A percentile compares a stretch with the other conserved stretches of the same genome.
phyloP scores from a whole-genome alignment of 1,140 invertebrate genomes.

The Drosophila tristis region DNA sequence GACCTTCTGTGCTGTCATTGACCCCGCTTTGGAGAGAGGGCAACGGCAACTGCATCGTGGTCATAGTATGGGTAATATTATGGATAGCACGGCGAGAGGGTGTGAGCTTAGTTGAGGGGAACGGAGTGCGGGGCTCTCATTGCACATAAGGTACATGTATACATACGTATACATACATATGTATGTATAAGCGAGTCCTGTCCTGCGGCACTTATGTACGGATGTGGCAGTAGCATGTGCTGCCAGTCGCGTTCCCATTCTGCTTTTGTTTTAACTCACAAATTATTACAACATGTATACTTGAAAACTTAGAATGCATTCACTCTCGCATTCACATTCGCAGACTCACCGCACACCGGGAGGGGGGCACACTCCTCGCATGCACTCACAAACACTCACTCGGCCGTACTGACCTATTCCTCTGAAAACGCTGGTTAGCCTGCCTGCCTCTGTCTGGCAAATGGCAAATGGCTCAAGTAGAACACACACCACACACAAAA shows the following conservation, averaged over 20 bases:
- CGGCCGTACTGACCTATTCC: slow-evolving; percentile 82
- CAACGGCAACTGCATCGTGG: slow-evolving; percentile 50
- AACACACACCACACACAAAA: slow-evolving; percentile 31
- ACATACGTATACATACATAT: too few species aligned
- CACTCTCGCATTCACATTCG: slow-evolving; percentile 8
- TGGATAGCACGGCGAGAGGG: slow-evolving; percentile 6
- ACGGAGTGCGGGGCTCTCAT: slow-evolving; percentile 34
- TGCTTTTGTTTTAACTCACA: slow-evolving; percentile 47
- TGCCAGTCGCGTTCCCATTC: slow-evolving; percentile 32
- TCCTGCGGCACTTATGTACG: slow-evolving; percentile 40
- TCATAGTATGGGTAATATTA: neutral
- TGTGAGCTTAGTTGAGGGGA: neutral
- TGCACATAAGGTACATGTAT: slow-evolving; percentile 32
- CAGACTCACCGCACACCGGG: neutral
- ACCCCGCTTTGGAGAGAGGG: slow-evolving; percentile 52
- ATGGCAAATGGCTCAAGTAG: slow-evolving; percentile 30
- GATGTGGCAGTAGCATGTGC: slow-evolving; percentile 11
- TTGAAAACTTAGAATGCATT: slow-evolving; percentile 66
- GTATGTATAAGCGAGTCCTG: slow-evolving; percentile 16
- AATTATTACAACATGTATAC: slow-evolving; percentile 55
- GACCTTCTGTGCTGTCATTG: slow-evolving; percentile 82
- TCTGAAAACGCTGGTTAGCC: slow-evolving; percentile 68
- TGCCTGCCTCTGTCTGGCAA: slow-evolving; percentile 25
- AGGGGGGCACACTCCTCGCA: slow-evolving; percentile 22
- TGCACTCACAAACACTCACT: slow-evolving; percentile 53